Conservation (phyloP, 2,113 vertebrate species). For the Neodon shergylaensis region DNA sequence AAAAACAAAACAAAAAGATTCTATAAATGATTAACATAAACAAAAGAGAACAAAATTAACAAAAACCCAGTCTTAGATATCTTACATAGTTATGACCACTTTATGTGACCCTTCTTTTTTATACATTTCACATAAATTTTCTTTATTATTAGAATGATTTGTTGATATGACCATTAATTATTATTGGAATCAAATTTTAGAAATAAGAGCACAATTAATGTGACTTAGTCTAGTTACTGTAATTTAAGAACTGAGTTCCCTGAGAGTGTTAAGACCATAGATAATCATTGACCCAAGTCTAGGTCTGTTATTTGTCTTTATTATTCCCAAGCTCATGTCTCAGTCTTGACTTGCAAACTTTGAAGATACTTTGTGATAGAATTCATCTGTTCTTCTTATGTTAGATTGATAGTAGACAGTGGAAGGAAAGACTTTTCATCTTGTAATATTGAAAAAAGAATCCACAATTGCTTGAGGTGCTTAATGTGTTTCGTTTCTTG, state of each 20-base stretch:
- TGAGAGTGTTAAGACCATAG: background rate
- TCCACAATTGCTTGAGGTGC: background rate
- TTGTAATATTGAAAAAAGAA: background rate
- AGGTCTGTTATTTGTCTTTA: background rate
- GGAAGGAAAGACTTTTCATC: background rate
- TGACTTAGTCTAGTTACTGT: background rate
- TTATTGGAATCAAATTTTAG: background rate
- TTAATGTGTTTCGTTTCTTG: background rate
- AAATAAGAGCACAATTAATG: background rate
- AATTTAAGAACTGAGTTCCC: background rate
- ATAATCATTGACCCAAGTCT: no score
- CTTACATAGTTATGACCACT: background rate
- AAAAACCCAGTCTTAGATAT: background rate
- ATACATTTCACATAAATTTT: background rate
- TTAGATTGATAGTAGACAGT: background rate
- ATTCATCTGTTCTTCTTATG: background rate
- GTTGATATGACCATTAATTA: background rate
- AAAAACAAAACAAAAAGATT: background rate
- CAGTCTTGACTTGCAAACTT: background rate
- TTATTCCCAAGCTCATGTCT: background rate
- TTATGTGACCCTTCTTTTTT: background rate
- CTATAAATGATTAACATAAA: background rate
- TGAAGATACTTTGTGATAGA: background rate
- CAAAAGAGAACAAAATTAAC: background rate
- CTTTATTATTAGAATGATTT: background rate